These are phyloP conservation scores for Myotis vivesi DNA, from an alignment of 2,797 vertebrate species.

Conservation along the genomic window DNA sequence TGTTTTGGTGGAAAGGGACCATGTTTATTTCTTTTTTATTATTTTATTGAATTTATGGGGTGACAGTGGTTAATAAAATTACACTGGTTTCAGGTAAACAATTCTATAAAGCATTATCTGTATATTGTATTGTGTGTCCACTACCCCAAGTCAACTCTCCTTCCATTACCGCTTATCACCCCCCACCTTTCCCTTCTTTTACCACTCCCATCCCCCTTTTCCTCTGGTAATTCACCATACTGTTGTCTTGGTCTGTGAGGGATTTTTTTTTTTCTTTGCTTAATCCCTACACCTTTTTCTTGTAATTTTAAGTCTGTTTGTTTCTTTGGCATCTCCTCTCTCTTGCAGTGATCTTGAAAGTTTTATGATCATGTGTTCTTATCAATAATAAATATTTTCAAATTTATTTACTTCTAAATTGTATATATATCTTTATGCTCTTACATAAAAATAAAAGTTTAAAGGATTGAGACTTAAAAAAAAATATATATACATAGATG, in stretches of 20 bases:
- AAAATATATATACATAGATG: not conserved
- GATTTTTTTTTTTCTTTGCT: not conserved
- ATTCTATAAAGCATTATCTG: not conserved
- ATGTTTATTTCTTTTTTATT: not conserved
- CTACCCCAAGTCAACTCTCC: not conserved
- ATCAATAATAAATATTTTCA: slow-evolving; percentile 7
- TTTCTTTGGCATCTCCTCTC: slow-evolving; percentile 16
- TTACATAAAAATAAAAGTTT: not conserved
- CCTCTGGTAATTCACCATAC: not conserved
- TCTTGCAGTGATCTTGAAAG: not conserved
- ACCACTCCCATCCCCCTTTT: not conserved
- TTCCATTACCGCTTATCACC: not conserved
- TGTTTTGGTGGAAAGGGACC: not conserved
- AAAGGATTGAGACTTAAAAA: slow-evolving; percentile 16
- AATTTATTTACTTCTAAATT: not conserved
- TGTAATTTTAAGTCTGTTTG: not conserved
- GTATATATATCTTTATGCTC: not conserved
- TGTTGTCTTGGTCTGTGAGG: not conserved
- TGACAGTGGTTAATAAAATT: not conserved
- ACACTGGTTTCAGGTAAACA: not conserved
- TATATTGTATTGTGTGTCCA: not conserved
- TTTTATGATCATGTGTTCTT: not conserved
- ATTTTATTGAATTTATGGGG: not conserved
- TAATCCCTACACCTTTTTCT: not conserved
- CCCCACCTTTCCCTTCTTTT: no score